Evolutionary conservation across 2,888 invertebrate species (phyloP).

Genomic region (Tridacna crocea): DNA sequence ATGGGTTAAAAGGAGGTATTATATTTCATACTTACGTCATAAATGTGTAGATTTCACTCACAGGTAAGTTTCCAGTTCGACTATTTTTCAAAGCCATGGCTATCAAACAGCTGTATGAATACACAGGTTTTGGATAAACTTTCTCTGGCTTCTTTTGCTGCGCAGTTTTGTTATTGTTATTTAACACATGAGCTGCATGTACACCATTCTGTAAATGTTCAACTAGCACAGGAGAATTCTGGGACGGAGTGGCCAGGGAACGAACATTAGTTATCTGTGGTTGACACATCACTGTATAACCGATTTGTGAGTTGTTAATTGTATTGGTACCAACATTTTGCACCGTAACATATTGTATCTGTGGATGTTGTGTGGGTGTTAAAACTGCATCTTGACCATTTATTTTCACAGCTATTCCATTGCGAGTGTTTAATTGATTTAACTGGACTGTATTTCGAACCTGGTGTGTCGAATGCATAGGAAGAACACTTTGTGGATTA

Average conservation of each 20-base stretch:
- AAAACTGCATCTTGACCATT: constrained; percentile 64
- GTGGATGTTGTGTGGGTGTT: constrained; percentile 59
- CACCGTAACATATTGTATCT: constrained; percentile 65
- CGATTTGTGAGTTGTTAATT: constrained; percentile 50
- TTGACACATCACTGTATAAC: constrained; percentile 58
- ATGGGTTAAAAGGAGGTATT: too few species aligned
- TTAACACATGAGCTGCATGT: constrained; percentile 36
- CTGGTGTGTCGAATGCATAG: constrained; percentile 85
- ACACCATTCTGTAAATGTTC: constrained; percentile 69
- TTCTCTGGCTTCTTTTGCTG: constrained; percentile 66
- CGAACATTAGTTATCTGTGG: constrained; percentile 51
- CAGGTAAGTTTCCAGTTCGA: constrained; percentile 95
- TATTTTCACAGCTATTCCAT: constrained; percentile 61
- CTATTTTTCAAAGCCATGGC: constrained; percentile 99
- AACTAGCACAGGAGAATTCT: constrained; percentile 74
- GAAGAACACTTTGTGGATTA: constrained; percentile 96
- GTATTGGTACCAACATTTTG: constrained; percentile 49
- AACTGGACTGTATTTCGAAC: constrained; percentile 40
- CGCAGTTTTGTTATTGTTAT: constrained; percentile 56
- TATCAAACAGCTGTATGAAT: constrained; percentile 98
- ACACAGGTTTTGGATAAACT: constrained; percentile 96
- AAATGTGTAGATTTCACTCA: constrained; percentile 99
- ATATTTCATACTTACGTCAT: constrained; percentile 91
- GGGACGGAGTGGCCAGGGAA: constrained; percentile 63
- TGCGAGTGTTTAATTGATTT: constrained; percentile 54